These are phyloP conservation scores for Taurulus bubalis DNA, from an alignment of 2,113 vertebrate species.

Conservation along the genomic window DNA sequence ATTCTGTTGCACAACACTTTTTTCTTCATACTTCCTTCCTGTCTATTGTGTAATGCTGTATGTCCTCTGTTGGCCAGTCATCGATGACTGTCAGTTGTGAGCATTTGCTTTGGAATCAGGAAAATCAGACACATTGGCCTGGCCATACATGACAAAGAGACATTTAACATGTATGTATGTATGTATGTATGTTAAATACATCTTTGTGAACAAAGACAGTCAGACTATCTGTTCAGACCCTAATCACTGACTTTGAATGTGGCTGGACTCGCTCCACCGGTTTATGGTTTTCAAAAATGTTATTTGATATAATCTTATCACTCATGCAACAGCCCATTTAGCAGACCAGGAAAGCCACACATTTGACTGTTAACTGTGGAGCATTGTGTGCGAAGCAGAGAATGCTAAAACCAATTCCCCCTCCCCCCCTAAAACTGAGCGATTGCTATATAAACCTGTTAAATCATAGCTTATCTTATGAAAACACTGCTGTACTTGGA, in stretches of 20 bases:
- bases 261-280: background rate
- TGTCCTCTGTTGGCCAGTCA: constrained; percentile 12
- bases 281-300: background rate
- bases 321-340: background rate
- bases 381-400: background rate
- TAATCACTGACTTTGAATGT: constrained; percentile 18
- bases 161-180: no score
- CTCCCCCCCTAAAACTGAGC: no score
- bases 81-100: background rate
- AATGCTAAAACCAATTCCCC: no score
- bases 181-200: no score
- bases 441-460: no score
- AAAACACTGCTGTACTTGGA: no score
- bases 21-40: constrained; percentile 22
- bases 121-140: background rate
- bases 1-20: constrained; percentile 33
- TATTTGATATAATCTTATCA: background rate
- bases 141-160: no score
- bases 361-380: constrained; percentile 14
- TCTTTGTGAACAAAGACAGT: background rate
- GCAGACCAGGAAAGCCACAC: constrained; percentile 26
- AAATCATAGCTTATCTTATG: no score
- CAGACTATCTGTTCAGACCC: background rate
- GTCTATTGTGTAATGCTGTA: constrained; percentile 34
- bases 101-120: constrained; percentile 13